Conservation (phyloP, 2,888 invertebrate species). For the Drosophila mimica region DNA sequence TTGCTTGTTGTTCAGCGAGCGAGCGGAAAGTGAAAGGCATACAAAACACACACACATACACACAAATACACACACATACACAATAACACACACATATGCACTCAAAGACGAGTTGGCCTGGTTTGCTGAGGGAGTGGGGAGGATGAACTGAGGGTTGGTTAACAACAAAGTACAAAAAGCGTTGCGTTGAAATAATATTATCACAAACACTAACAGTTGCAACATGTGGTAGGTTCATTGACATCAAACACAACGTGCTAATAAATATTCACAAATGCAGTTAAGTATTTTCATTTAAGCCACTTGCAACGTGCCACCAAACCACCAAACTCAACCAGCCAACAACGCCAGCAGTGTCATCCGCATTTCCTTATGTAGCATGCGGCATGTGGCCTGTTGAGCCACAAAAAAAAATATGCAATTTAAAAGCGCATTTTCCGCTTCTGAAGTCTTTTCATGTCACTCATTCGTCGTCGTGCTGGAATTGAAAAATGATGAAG, state of each 20-base stretch:
- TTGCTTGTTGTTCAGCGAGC: conserved; percentile 26
- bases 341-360: conserved; percentile 8
- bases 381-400: conserved; percentile 3
- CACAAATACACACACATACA: background rate
- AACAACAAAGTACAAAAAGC: conserved; percentile 53
- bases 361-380: conserved; percentile 16
- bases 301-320: background rate
- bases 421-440: conserved; percentile 45
- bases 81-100: background rate
- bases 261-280: conserved; percentile 59
- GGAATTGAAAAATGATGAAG: conserved; percentile 40
- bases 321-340: background rate
- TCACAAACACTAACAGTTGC: conserved; percentile 43
- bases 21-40: conserved; percentile 73
- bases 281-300: conserved; percentile 12
- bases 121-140: background rate
- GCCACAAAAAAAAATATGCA: conserved; percentile 8
- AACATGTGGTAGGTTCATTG: conserved; percentile 65
- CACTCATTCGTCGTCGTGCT: conserved; percentile 51
- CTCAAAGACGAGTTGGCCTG: conserved; percentile 28
- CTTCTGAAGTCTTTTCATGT: conserved; percentile 59
- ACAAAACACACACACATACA: conserved; percentile 21
- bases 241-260: conserved; percentile 54
- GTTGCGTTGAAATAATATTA: conserved; percentile 60
- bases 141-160: background rate